Evolutionary conservation across 2,888 invertebrate species (phyloP).

Genomic region (Scelioninae gen. 2): DNA sequence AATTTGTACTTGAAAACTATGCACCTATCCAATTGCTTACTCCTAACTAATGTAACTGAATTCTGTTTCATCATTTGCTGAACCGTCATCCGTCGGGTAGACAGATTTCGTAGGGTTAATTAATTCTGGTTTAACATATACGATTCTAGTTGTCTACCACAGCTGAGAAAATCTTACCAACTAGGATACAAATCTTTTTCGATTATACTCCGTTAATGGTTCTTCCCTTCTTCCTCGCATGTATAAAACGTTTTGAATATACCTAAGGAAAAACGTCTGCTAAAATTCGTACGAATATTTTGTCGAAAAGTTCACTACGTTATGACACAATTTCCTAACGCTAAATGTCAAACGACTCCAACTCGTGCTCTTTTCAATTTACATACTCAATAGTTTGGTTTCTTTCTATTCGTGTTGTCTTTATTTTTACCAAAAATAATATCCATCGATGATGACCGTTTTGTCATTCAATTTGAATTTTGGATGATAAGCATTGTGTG

Average conservation of each 20-base stretch:
- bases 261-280: slow-evolving; percentile 50
- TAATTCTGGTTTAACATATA: slow-evolving; percentile 42
- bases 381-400: slow-evolving; percentile 59
- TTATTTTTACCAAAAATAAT: slow-evolving; percentile 42
- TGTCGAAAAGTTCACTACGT: slow-evolving; percentile 46
- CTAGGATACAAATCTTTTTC: slow-evolving; percentile 62
- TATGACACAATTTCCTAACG: slow-evolving; percentile 62
- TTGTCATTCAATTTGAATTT: slow-evolving; percentile 1
- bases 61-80: slow-evolving; percentile 2
- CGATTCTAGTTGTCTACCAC: slow-evolving; percentile 74
- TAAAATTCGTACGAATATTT: slow-evolving; percentile 59
- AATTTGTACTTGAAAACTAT: slow-evolving; percentile 33
- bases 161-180: slow-evolving; percentile 71
- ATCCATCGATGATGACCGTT: slow-evolving; percentile 13
- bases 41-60: slow-evolving; percentile 1
- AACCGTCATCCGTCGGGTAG: slow-evolving; percentile 11
- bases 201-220: slow-evolving; percentile 66
- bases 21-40: slow-evolving; percentile 12
- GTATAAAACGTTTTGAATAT: slow-evolving; percentile 50
- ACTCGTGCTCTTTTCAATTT: slow-evolving; percentile 9
- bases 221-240: slow-evolving; percentile 32
- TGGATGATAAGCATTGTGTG: neutral
- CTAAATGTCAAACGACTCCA: slow-evolving; percentile 33
- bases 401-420: slow-evolving; percentile 31
- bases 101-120: slow-evolving; percentile 9